A percentile compares a stretch with the other conserved stretches of the same genome.
Conservation (phyloP, 2,113 vertebrate species). For the Phylloscopus trochilus region DNA sequence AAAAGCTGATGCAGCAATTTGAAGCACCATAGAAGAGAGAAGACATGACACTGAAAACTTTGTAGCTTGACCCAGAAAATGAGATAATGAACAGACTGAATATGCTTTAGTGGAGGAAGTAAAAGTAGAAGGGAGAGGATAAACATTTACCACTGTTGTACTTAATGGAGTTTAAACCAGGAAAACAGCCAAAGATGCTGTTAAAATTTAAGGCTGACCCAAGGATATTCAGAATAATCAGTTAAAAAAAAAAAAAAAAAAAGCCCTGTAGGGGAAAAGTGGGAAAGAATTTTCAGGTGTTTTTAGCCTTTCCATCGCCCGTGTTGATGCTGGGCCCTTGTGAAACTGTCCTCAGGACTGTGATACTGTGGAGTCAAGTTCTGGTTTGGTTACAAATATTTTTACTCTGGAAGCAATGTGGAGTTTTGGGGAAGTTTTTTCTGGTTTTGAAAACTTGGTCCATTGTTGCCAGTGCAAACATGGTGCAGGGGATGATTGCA, state of each 20-base stretch:
- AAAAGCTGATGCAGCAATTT: neutral
- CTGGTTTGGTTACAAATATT: neutral
- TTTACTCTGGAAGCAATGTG: neutral
- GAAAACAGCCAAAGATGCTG: neutral
- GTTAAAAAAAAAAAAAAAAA: neutral
- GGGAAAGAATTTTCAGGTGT: neutral
- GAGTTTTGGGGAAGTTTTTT: neutral
- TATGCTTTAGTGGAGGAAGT: neutral
- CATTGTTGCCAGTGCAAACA: accelerated
- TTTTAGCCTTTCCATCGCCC: neutral
- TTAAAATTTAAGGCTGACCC: neutral
- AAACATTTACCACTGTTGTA: neutral
- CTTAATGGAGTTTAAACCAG: neutral
- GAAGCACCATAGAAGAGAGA: neutral
- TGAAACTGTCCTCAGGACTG: neutral
- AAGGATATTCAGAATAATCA: neutral
- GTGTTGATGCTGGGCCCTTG: neutral
- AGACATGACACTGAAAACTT: neutral
- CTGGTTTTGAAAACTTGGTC: neutral
- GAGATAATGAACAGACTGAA: neutral
- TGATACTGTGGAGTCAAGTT: neutral
- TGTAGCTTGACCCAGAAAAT: neutral
- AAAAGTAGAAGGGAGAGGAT: neutral
- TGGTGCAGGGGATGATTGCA: neutral
- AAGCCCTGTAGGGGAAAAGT: neutral